Evolutionary conservation across 2,888 invertebrate species (phyloP).

Genomic region (Patella caerulea): DNA sequence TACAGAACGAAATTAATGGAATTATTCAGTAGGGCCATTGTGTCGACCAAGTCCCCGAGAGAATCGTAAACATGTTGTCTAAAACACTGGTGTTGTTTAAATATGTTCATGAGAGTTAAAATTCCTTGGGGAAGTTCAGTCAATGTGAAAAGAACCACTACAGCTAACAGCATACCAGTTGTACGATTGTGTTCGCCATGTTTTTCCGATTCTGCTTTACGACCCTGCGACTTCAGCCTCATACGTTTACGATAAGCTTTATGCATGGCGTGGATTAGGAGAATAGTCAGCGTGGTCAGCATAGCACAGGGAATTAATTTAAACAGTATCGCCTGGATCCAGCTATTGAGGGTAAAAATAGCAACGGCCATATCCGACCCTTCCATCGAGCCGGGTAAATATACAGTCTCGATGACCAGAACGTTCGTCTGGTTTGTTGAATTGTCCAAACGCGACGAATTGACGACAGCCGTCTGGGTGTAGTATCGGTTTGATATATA

Average conservation of each 20-base stretch:
- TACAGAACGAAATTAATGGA: constrained; percentile 94
- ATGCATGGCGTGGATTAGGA: constrained; percentile 72
- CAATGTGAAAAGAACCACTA: constrained; percentile 88
- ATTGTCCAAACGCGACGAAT: not conserved
- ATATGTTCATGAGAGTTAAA: constrained; percentile 82
- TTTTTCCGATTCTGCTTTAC: constrained; percentile 66
- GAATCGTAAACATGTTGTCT: constrained; percentile 75
- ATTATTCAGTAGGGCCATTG: constrained; percentile 89
- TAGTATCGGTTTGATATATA: constrained; percentile 80
- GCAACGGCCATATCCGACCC: constrained; percentile 6
- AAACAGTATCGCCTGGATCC: constrained; percentile 92
- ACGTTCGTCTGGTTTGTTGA: not conserved
- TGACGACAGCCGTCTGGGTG: not conserved
- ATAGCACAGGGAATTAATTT: constrained; percentile 92
- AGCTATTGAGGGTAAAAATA: constrained; percentile 79
- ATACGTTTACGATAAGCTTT: constrained; percentile 65
- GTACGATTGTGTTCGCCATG: constrained; percentile 79
- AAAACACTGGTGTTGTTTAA: constrained; percentile 80
- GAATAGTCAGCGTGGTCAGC: constrained; percentile 79
- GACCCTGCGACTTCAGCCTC: constrained; percentile 65
- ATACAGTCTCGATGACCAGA: not conserved
- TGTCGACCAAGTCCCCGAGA: constrained; percentile 86
- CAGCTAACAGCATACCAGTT: constrained; percentile 89
- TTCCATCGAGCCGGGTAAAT: not conserved
- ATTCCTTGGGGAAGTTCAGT: constrained; percentile 89